A percentile compares a stretch with the other conserved stretches of the same genome.
phyloP scores from a whole-genome alignment of 2,797 vertebrate species.

The Thunnus albacares region DNA sequence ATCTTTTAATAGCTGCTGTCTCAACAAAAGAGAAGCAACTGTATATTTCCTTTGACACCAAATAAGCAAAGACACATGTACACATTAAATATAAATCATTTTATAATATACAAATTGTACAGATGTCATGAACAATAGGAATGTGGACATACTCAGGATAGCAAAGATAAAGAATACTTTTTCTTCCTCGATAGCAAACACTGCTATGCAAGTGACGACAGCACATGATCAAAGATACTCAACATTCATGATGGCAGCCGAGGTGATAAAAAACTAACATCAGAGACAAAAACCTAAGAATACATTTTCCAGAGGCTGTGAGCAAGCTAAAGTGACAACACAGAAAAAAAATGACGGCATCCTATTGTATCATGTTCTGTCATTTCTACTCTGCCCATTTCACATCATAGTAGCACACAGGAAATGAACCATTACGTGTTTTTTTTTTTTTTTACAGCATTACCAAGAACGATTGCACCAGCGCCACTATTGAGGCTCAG shows the following conservation, averaged over 20 bases:
- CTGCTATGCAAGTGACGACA: constrained; percentile 70
- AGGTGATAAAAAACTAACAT: constrained; percentile 69
- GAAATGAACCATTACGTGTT: constrained; percentile 71
- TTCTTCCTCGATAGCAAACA: constrained; percentile 66
- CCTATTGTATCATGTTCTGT: constrained; percentile 73
- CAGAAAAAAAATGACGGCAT: constrained; percentile 51
- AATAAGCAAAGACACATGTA: constrained; percentile 69
- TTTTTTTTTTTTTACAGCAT: constrained; percentile 62
- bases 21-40: neutral
- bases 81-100: constrained; percentile 91
- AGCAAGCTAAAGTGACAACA: constrained; percentile 77
- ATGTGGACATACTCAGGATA: constrained; percentile 73
- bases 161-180: constrained; percentile 73
- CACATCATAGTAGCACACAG: constrained; percentile 76
- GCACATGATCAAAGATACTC: constrained; percentile 79
- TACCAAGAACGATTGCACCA: constrained; percentile 78
- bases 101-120: constrained; percentile 92
- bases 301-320: constrained; percentile 71
- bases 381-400: constrained; percentile 63
- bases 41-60: constrained; percentile 38
- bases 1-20: neutral
- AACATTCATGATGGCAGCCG: constrained; percentile 79
- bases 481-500: constrained; percentile 69
- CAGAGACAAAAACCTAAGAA: constrained; percentile 64
- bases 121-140: constrained; percentile 84